Percentiles rank a stretch among this genome's conserved stretches.
Evolutionary conservation across 2,888 invertebrate species (phyloP).

Genomic region (Drosophila affinis): DNA sequence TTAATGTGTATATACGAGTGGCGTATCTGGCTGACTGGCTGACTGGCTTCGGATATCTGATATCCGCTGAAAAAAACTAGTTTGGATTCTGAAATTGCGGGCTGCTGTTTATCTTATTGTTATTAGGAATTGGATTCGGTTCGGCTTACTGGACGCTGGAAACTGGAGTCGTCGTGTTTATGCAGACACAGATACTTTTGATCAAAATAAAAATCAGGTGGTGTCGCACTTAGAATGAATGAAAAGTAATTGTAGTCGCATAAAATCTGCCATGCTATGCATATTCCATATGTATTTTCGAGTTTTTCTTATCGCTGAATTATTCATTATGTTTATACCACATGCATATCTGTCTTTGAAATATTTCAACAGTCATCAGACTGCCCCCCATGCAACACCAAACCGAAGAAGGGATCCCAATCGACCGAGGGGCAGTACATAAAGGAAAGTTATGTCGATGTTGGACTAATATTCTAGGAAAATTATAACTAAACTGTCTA

Average conservation of each 20-base stretch:
- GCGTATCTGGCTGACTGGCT: slow-evolving; percentile 31
- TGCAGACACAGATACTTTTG: slow-evolving; percentile 5
- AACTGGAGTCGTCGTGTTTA: background rate
- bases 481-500: too few relatives aligned
- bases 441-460: too few relatives aligned
- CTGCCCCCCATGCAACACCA: too few relatives aligned
- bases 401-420: too few relatives aligned
- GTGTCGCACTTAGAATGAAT: background rate
- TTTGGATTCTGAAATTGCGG: slow-evolving; percentile 50
- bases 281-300: background rate
- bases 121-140: slow-evolving; percentile 29
- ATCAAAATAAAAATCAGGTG: background rate
- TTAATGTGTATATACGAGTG: slow-evolving; percentile 15
- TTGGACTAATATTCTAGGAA: too few relatives aligned
- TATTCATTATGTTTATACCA: too few relatives aligned
- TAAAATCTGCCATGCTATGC: background rate
- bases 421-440: too few relatives aligned
- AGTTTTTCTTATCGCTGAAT: background rate
- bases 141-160: slow-evolving; percentile 19
- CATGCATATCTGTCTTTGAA: too few relatives aligned
- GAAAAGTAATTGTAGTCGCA: background rate
- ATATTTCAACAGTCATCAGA: too few relatives aligned
- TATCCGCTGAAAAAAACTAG: slow-evolving; percentile 60
- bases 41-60: slow-evolving; percentile 40
- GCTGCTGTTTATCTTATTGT: slow-evolving; percentile 27